Percentiles rank a stretch among this genome's conserved stretches.
phyloP scores from a whole-genome alignment of 1,140 invertebrate species.

The Arctopsyche grandis region DNA sequence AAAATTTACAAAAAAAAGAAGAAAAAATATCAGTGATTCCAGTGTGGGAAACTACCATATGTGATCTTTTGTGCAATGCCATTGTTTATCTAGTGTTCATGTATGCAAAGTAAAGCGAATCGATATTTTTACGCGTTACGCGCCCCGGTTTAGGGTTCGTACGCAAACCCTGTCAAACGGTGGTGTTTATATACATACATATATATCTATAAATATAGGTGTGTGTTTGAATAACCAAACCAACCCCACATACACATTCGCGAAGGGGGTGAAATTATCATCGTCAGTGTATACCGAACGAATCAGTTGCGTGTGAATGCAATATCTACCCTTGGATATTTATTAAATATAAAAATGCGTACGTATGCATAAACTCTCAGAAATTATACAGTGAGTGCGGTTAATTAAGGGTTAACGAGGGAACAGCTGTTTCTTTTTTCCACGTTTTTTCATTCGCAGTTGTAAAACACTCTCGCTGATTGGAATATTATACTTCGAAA shows the following conservation, averaged over 20 bases:
- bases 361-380: background rate
- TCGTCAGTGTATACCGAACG: constrained; percentile 29
- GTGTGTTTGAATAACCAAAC: constrained; percentile 18
- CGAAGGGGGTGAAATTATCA: constrained; percentile 35
- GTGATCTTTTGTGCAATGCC: constrained; percentile 46
- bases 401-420: constrained; percentile 47
- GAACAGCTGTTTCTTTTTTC: background rate
- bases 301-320: constrained; percentile 51
- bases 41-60: constrained; percentile 23
- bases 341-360: constrained; percentile 43
- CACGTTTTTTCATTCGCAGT: background rate
- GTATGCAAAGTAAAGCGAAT: constrained; percentile 50
- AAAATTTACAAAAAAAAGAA: background rate
- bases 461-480: background rate
- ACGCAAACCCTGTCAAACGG: constrained; percentile 50
- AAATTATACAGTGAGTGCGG: constrained; percentile 41
- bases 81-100: constrained; percentile 39
- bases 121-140: constrained; percentile 53
- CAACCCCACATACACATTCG: constrained; percentile 4
- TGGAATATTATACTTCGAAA: background rate
- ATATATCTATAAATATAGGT: background rate
- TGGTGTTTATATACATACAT: constrained; percentile 34
- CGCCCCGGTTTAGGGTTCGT: constrained; percentile 30
- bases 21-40: background rate
- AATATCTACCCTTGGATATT: constrained; percentile 47